These are phyloP conservation scores for Cirrhinus molitorella DNA, from an alignment of 2,797 vertebrate species.

Conservation along the genomic window DNA sequence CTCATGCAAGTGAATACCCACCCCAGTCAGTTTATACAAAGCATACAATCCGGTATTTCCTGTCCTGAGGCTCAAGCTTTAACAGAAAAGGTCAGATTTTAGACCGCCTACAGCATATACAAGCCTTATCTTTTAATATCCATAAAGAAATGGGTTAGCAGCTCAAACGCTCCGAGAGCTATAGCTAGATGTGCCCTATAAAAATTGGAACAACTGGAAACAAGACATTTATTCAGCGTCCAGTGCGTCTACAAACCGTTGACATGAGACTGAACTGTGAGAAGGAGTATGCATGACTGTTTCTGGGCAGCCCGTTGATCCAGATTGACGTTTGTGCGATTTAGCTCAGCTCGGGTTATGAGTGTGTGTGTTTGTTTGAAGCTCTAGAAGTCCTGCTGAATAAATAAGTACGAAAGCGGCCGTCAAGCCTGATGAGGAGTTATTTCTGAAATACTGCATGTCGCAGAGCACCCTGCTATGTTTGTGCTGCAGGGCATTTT, in stretches of 20 bases:
- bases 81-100: constrained; percentile 39
- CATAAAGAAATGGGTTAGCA: constrained; percentile 36
- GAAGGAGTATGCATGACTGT: constrained; percentile 15
- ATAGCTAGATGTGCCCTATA: constrained; percentile 2
- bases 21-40: constrained; percentile 47
- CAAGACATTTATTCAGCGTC: constrained; percentile 19
- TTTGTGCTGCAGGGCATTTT: constrained; percentile 65
- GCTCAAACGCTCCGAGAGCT: constrained; percentile 17
- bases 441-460: constrained; percentile 75
- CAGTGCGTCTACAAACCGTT: neutral
- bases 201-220: constrained; percentile 4
- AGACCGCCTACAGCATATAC: constrained; percentile 38
- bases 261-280: neutral
- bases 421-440: constrained; percentile 78
- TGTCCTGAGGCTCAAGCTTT: constrained; percentile 21
- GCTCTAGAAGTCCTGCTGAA: constrained; percentile 64
- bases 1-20: constrained; percentile 10
- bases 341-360: constrained; percentile 2
- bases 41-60: constrained; percentile 32
- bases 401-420: constrained; percentile 76
- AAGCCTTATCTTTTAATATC: constrained; percentile 30
- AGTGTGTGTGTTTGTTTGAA: constrained; percentile 60
- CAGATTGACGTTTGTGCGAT: constrained; percentile 27
- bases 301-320: constrained; percentile 34
- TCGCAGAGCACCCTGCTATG: constrained; percentile 72